A percentile compares a stretch with the other conserved stretches of the same genome.
Evolutionary conservation across 2,113 vertebrate genomes (phyloP).

Genomic region (Gnathochromis pfefferi): DNA sequence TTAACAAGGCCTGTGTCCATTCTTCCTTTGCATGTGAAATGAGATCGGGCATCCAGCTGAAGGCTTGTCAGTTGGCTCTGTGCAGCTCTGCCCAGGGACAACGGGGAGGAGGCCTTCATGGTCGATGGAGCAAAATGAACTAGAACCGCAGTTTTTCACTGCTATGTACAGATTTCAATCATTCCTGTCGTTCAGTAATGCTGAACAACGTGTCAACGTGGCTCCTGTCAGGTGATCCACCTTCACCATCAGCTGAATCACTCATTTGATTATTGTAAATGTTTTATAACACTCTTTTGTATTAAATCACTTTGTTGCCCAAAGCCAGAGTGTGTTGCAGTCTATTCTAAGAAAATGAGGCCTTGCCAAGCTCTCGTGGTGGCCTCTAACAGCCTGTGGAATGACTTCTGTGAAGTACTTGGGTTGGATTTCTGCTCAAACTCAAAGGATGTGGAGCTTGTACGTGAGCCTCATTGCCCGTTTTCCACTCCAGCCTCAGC

Average conservation of each 20-base stretch:
- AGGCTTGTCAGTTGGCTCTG: not conserved
- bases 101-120: not conserved
- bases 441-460: not conserved
- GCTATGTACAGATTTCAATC: conserved; percentile 38
- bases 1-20: not conserved
- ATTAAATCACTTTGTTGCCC: not conserved
- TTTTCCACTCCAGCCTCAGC: not conserved
- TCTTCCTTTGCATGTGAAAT: not conserved
- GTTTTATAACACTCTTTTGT: not conserved
- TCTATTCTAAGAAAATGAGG: not conserved
- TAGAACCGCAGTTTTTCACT: not conserved
- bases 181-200: conserved; percentile 28
- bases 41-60: not conserved
- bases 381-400: not conserved
- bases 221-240: not conserved
- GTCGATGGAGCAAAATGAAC: conserved; percentile 17
- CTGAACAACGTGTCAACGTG: not conserved
- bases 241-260: not conserved
- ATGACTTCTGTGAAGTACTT: not conserved
- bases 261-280: not conserved
- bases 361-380: not conserved
- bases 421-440: not conserved
- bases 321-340: rapidly evolving
- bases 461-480: not conserved
- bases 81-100: not conserved